Base-by-base conservation (phyloP, 23 tunicate species). In the Ciona savignyi region DNA sequence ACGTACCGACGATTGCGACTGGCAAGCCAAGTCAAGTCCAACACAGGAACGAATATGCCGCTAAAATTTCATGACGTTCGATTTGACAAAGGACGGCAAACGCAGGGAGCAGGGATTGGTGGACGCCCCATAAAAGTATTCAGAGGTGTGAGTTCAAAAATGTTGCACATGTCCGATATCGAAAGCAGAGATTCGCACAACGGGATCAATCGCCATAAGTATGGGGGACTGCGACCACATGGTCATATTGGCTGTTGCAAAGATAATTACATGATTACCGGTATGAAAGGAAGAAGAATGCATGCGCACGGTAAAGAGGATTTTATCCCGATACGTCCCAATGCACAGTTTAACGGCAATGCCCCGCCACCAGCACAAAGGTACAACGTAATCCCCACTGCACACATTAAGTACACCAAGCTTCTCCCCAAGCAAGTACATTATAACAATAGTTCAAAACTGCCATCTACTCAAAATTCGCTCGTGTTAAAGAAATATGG, bases 51-150 rank as follows among this genome's bases (percentile, higher is more conserved):
- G 42, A 74, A 61, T 74, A 23, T 29, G 4, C 67, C 82, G 19
- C 51, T 74, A 63, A 76, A 87, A 25, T 82, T 68, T 35, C 85
- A 75, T 34, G 34, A 70, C 30, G 85, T 87, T 1, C 71, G 75
- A 61, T 74, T 87, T 62, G 67, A 79, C 49, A 80, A 76, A 35
- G 70, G 68, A 2, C 51, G 74, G 30, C 78, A 72, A 33, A 34
- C 33, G 25, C 70, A 70, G 28, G 80, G 78, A 1, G 70, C 77
- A 9, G 81, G 85, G 21, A 68, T 67, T n/a, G 72, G 80, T 22
- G 82, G 84, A 1, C 68, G 85, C 2, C 77, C 81, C 15, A 6
- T 42, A 42, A 42, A 42, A 15, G 56, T 15, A 42, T 42, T 42
- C 15, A 42, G 56, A 15, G 15, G 15, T 42, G 56, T 42, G 56